Conservation (phyloP, 2,113 vertebrate genomes). For the Urocynchramus pylzowi region DNA sequence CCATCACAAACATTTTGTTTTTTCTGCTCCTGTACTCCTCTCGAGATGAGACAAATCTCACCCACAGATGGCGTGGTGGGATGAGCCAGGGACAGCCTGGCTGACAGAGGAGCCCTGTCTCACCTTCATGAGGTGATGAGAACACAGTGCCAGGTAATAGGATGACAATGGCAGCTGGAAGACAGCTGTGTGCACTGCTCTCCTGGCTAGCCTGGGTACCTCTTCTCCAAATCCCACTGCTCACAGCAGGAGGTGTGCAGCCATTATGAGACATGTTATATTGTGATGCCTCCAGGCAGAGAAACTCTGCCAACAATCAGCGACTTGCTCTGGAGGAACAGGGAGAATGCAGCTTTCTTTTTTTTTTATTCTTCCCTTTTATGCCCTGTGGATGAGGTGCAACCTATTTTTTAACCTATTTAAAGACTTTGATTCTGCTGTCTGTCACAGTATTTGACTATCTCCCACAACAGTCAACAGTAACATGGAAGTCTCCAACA, state of each 20-base stretch:
- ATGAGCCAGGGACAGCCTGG: background rate
- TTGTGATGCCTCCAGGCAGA: background rate
- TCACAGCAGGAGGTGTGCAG: conserved; percentile 9
- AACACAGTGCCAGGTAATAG: background rate
- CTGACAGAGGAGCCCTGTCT: background rate
- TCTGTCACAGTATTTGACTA: background rate
- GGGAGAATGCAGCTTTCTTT: background rate
- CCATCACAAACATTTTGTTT: background rate
- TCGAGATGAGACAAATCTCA: background rate
- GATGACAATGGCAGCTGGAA: background rate
- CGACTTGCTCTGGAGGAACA: background rate
- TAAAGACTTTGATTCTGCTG: background rate
- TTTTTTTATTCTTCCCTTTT: background rate
- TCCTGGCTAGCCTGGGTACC: background rate
- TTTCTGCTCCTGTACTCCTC: background rate
- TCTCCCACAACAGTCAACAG: background rate
- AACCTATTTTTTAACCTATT: conserved; percentile 49
- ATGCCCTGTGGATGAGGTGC: background rate
- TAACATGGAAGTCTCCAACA: accelerated
- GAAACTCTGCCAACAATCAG: background rate
- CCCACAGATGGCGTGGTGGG: accelerated
- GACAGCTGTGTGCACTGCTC: background rate
- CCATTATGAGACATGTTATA: background rate
- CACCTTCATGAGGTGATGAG: background rate
- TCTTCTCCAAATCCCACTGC: conserved; percentile 4